These are phyloP conservation scores for Sitophilus oryzae DNA, from an alignment of 1,140 invertebrate genomes.

Conservation along the genomic window DNA sequence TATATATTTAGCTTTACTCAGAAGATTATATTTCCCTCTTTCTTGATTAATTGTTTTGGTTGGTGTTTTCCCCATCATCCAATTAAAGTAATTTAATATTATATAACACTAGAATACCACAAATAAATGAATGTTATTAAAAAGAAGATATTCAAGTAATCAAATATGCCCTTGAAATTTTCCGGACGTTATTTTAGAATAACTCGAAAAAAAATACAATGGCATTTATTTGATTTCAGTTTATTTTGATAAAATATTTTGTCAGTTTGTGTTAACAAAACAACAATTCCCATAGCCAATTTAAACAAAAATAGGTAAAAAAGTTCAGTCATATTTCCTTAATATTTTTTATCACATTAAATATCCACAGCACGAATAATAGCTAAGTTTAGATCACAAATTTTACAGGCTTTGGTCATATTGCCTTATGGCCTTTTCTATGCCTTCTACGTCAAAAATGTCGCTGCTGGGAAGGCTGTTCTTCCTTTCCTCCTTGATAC, in stretches of 20 bases:
- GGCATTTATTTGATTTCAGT: not conserved
- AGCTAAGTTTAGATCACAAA: not conserved
- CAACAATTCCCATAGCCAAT: not conserved
- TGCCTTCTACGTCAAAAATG: constrained; percentile 21
- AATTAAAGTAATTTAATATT: too few species aligned
- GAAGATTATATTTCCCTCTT: too few species aligned
- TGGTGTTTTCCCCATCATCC: too few species aligned
- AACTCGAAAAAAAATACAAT: too few species aligned
- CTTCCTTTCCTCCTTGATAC: constrained; percentile 1
- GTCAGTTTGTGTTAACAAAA: not conserved
- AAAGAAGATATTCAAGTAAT: too few species aligned
- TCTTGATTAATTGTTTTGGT: too few species aligned
- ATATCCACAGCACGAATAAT: constrained; percentile 5
- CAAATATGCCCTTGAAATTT: too few species aligned
- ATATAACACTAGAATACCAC: too few species aligned
- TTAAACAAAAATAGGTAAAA: not conserved
- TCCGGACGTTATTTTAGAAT: too few species aligned
- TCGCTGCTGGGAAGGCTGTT: constrained; percentile 7
- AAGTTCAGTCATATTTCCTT: not conserved
- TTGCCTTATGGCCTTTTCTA: constrained; percentile 8
- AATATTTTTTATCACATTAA: not conserved
- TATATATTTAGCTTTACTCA: too few species aligned
- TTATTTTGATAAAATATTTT: not conserved
- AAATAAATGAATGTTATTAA: too few species aligned
- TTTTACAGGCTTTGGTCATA: not conserved